These are phyloP conservation scores for Tiphia femorata DNA, from an alignment of 2,888 invertebrate genomes.

Conservation along the genomic window DNA sequence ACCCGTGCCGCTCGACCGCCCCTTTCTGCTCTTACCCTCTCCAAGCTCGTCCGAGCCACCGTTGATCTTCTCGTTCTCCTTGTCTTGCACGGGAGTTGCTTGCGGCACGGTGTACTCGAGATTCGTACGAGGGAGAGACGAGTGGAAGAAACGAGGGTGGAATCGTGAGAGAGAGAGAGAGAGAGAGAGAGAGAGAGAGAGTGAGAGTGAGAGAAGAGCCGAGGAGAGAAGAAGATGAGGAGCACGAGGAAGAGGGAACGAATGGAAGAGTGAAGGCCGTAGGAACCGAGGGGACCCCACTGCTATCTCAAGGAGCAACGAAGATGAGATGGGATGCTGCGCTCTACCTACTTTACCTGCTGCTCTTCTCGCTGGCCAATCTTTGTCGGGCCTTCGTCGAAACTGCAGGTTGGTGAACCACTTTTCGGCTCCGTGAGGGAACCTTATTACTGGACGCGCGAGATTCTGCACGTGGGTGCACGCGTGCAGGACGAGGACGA, in stretches of 20 bases:
- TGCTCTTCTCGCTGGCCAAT: slow-evolving; percentile 49
- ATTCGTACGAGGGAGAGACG: no score
- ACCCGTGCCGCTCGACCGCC: slow-evolving; percentile 8
- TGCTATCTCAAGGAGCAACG: slow-evolving; percentile 38
- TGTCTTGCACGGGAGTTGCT: neutral
- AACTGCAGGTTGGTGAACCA: slow-evolving; percentile 50
- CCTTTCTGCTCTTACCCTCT: neutral
- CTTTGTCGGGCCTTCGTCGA: slow-evolving; percentile 52
- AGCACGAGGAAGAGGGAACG: slow-evolving; percentile 19
- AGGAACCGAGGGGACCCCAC: slow-evolving; percentile 16
- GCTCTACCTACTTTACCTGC: slow-evolving; percentile 40
- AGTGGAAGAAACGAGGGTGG: no score
- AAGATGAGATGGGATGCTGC: slow-evolving; percentile 60
- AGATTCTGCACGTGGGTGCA: no score
- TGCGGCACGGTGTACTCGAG: no score
- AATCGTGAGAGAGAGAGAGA: no score
- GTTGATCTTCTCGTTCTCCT: neutral
- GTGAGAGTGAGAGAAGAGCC: slow-evolving; percentile 11
- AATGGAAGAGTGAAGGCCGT: slow-evolving; percentile 26
- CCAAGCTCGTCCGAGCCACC: neutral
- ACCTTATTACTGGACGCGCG: no score
- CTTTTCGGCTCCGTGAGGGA: no score
- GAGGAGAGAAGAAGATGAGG: slow-evolving; percentile 32
- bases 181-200: no score
- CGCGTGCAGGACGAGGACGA: no score